These are phyloP conservation scores for Pseudoatta argentina DNA, from an alignment of 1,140 invertebrate genomes.

Conservation along the genomic window DNA sequence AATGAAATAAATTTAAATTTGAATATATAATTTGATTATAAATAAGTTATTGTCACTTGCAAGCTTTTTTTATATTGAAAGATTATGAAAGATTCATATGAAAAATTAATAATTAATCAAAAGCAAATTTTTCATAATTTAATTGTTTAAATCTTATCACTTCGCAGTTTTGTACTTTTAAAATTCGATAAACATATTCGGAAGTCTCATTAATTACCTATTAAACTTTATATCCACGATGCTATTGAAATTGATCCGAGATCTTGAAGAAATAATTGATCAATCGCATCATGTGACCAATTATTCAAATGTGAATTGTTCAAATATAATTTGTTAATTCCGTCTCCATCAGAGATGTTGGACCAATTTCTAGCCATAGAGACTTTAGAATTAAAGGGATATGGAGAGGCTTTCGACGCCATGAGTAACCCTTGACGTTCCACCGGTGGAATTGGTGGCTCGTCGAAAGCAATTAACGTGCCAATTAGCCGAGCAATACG, in stretches of 20 bases:
- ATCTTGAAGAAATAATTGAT: too few relatives aligned
- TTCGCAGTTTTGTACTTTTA: background rate
- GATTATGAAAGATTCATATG: background rate
- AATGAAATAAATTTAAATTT: background rate
- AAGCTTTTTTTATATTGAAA: background rate
- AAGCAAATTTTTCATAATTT: background rate
- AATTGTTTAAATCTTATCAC: slow-evolving; percentile 3
- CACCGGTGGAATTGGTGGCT: slow-evolving; percentile 40
- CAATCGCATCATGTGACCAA: too few relatives aligned
- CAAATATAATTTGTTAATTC: too few relatives aligned
- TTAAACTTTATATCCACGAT: background rate
- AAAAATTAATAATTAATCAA: background rate
- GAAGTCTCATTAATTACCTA: slow-evolving; percentile 48
- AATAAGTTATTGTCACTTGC: background rate
- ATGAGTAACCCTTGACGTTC: slow-evolving; percentile 47
- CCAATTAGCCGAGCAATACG: slow-evolving; percentile 74
- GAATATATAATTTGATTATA: background rate
- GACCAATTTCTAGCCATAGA: too few relatives aligned
- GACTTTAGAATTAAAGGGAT: background rate
- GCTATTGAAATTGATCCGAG: too few relatives aligned
- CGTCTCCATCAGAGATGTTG: too few relatives aligned
- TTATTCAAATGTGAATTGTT: too few relatives aligned
- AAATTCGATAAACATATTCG: slow-evolving; percentile 5
- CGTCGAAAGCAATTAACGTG: slow-evolving; percentile 79
- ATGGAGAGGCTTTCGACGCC: slow-evolving; percentile 28